A percentile compares a stretch with the other conserved stretches of the same genome.
Evolutionary conservation across 2,797 vertebrate genomes (phyloP).

Genomic region (Cyclura pinguis): DNA sequence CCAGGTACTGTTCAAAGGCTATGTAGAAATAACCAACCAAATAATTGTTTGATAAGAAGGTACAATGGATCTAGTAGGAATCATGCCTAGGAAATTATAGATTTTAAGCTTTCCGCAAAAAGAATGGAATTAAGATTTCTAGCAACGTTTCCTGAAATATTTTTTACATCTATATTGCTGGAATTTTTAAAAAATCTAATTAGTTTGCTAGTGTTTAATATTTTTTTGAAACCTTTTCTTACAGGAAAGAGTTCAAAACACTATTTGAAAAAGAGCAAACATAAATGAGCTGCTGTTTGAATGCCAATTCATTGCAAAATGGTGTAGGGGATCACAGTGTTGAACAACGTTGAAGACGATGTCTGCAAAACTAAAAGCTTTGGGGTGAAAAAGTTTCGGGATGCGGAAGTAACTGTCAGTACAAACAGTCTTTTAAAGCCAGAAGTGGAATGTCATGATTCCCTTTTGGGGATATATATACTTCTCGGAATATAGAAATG

Average conservation of each 20-base stretch:
- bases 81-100: constrained; percentile 14
- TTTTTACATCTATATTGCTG: not conserved
- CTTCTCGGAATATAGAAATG: constrained; percentile 29
- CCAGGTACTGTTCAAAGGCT: not conserved
- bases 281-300: not conserved
- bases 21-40: constrained; percentile 45
- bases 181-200: not conserved
- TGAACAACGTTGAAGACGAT: not conserved
- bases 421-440: constrained; percentile 34
- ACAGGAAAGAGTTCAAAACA: constrained; percentile 18
- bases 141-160: not conserved
- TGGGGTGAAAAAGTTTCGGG: constrained; percentile 8
- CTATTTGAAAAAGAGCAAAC: constrained; percentile 4
- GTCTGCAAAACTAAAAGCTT: constrained; percentile 27
- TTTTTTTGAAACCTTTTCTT: not conserved
- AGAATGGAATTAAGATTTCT: constrained; percentile 3
- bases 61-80: constrained; percentile 45
- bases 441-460: constrained; percentile 29
- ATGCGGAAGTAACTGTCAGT: constrained; percentile 12
- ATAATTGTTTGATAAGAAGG: constrained; percentile 21
- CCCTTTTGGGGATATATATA: constrained; percentile 12
- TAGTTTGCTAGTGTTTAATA: not conserved
- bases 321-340: not conserved
- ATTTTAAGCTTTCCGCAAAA: not conserved
- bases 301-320: not conserved